Percentiles rank a stretch among this genome's conserved stretches.
phyloP scores from a whole-genome alignment of 1,140 invertebrate species.

The Aphelinus certus region DNA sequence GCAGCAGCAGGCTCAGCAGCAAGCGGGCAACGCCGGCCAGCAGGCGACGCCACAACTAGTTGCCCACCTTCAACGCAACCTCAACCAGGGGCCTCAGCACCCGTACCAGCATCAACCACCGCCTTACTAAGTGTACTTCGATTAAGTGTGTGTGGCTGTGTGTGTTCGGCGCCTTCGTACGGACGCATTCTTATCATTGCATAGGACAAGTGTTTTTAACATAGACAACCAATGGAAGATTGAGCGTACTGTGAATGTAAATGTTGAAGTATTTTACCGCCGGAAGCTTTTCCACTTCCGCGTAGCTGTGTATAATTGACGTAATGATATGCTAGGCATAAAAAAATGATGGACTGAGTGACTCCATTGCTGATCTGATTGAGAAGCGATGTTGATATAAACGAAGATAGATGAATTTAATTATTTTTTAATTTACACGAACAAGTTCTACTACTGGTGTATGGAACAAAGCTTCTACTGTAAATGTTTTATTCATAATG shows the following conservation, averaged over 20 bases:
- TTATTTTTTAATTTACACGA: conserved; percentile 37
- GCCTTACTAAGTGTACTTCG: conserved; percentile 60
- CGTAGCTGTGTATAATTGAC: conserved; percentile 25
- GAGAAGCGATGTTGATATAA: conserved; percentile 22
- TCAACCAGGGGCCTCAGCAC: conserved; percentile 63
- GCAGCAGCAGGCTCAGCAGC: conserved; percentile 64
- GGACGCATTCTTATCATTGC: conserved; percentile 24
- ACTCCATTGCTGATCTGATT: conserved; percentile 31
- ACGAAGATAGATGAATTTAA: conserved; percentile 19
- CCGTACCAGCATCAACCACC: conserved; percentile 67
- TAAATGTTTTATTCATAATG: conserved; percentile 39
- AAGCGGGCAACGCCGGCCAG: conserved; percentile 67
- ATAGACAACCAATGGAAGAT: neutral
- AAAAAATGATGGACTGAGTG: conserved; percentile 19
- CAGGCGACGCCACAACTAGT: conserved; percentile 71
- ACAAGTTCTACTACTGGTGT: conserved; percentile 33
- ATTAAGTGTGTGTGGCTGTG: conserved; percentile 23
- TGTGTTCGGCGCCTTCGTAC: conserved; percentile 20
- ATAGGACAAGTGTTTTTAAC: conserved; percentile 17
- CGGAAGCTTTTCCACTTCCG: conserved; percentile 25
- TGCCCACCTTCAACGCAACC: conserved; percentile 70
- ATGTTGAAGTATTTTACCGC: conserved; percentile 35
- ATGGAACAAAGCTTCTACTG: conserved; percentile 31
- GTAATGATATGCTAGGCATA: conserved; percentile 16
- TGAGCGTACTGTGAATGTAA: conserved; percentile 29